Conservation (phyloP, 2,113 vertebrate genomes). For the Silurus asotus region DNA sequence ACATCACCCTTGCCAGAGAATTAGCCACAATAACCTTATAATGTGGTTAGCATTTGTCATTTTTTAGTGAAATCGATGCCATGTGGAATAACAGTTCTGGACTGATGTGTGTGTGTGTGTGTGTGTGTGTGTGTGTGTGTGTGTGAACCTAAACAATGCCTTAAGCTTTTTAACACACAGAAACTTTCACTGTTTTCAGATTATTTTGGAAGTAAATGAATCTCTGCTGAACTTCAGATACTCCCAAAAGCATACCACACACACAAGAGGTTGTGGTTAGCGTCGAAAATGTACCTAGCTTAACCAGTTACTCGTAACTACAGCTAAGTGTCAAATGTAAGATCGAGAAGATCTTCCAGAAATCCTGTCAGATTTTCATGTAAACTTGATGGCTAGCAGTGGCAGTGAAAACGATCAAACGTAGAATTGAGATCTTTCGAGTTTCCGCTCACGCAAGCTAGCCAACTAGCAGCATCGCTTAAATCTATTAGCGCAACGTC, state of each 20-base stretch:
- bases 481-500: background rate
- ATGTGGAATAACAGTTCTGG: background rate
- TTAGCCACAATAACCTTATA: constrained; percentile 3
- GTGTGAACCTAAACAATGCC: background rate
- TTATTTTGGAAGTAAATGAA: background rate
- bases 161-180: constrained; percentile 11
- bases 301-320: too few species aligned
- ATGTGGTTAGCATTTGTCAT: constrained; percentile 23
- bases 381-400: background rate
- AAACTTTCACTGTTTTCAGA: constrained; percentile 2
- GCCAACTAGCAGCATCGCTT: background rate
- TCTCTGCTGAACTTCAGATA: background rate
- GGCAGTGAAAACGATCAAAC: background rate
- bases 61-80: constrained; percentile 8
- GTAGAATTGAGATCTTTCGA: too few species aligned
- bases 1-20: constrained; percentile 9
- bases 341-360: background rate
- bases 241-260: background rate
- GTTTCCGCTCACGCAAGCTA: background rate
- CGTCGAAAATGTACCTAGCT: too few species aligned
- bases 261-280: background rate
- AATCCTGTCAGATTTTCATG: background rate
- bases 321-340: too few species aligned
- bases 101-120: background rate
- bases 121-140: background rate